A percentile compares a stretch with the other conserved stretches of the same genome.
Evolutionary conservation across 2,113 vertebrate genomes (phyloP).

Genomic region (Laticauda laticaudata): DNA sequence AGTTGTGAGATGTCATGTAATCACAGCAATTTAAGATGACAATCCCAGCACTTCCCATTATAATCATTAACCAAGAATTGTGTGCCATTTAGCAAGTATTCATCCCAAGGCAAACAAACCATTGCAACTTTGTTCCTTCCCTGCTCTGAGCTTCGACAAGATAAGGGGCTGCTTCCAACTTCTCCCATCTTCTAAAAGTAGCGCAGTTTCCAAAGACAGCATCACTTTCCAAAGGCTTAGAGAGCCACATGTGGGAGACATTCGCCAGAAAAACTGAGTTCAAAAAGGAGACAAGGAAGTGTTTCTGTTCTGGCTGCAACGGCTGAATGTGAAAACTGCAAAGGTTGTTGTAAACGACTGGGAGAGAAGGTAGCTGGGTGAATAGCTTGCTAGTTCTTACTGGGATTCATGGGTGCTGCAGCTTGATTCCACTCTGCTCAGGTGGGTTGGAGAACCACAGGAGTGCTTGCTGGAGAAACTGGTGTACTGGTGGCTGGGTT

Average conservation of each 20-base stretch:
- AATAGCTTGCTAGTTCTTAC: neutral
- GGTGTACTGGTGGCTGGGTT: neutral
- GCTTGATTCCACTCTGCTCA: neutral
- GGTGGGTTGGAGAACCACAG: neutral
- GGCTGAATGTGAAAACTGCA: neutral
- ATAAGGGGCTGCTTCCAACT: neutral
- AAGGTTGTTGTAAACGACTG: neutral
- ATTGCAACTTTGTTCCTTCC: neutral
- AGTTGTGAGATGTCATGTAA: neutral
- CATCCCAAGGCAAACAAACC: neutral
- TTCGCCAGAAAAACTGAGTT: neutral
- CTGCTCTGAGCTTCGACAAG: neutral
- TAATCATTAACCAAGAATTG: neutral
- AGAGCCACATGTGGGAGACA: neutral
- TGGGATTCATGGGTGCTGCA: neutral
- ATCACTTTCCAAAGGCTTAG: neutral
- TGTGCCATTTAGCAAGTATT: neutral
- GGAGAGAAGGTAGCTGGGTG: neutral
- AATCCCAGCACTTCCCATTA: neutral
- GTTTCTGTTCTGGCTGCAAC: neutral
- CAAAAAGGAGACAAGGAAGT: neutral
- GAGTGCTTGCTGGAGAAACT: neutral
- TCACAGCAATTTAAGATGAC: neutral
- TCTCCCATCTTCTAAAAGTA: neutral
- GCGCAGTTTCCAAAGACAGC: neutral